Evolutionary conservation across 2,113 vertebrate genomes (phyloP).

Genomic region (Callopanchax toddi): DNA sequence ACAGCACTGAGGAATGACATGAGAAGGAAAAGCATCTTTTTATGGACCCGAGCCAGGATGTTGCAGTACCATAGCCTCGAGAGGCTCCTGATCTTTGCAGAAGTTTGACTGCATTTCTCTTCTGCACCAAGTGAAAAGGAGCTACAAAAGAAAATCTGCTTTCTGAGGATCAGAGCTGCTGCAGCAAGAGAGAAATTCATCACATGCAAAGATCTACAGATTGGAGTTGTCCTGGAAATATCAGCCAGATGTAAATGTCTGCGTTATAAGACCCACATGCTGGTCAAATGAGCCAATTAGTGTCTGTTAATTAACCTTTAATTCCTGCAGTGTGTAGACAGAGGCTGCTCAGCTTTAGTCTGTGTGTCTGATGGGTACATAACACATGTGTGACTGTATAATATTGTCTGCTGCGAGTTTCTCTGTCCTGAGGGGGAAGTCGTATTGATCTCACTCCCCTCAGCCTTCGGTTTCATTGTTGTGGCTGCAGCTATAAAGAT

Average conservation of each 20-base stretch:
- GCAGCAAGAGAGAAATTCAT: constrained; percentile 22
- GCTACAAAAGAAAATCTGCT: neutral
- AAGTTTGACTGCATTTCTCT: too few relatives aligned
- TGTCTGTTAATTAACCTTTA: too few relatives aligned
- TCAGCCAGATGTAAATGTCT: neutral
- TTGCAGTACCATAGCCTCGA: neutral
- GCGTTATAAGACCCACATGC: constrained; percentile 1
- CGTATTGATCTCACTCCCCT: constrained; percentile 26
- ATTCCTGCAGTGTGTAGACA: too few relatives aligned
- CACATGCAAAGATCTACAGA: constrained; percentile 33
- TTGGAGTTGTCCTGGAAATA: constrained; percentile 46
- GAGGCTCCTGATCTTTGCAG: neutral
- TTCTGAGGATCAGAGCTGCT: neutral
- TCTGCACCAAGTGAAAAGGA: too few relatives aligned
- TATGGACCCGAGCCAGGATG: too few relatives aligned
- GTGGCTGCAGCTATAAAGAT: constrained; percentile 36
- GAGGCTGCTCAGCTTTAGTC: too few relatives aligned
- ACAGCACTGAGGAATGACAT: too few relatives aligned
- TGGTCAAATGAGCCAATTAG: constrained; percentile 10
- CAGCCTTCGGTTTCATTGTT: constrained; percentile 49
- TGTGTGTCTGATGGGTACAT: neutral
- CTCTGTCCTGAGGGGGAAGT: constrained; percentile 7
- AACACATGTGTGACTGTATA: neutral
- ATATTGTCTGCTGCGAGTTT: neutral
- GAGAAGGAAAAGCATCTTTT: too few relatives aligned